These are phyloP conservation scores for Acrocera orbiculus DNA, from an alignment of 2,888 invertebrate species.

Conservation along the genomic window DNA sequence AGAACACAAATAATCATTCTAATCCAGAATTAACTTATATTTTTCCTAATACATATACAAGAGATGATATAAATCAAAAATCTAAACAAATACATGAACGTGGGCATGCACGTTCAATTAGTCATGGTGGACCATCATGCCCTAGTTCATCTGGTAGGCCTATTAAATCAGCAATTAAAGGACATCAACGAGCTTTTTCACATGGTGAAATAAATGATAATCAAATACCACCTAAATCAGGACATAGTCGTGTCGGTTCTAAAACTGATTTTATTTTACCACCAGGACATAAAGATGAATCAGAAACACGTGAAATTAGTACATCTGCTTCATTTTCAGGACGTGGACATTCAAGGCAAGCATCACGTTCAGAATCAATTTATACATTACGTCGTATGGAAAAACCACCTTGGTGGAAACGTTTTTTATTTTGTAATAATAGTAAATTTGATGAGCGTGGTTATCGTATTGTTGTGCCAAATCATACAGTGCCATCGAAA, in stretches of 20 bases:
- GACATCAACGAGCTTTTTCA: conserved; percentile 71
- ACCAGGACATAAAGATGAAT: conserved; percentile 63
- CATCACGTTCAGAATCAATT: conserved; percentile 75
- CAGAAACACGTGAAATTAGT: conserved; percentile 41
- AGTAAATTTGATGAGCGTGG: conserved; percentile 49
- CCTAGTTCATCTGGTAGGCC: conserved; percentile 40
- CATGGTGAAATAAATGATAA: conserved; percentile 68
- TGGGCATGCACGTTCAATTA: conserved; percentile 65
- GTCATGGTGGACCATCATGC: conserved; percentile 57
- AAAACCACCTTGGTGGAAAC: conserved; percentile 53
- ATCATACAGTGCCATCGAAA: conserved; percentile 67
- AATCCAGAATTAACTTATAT: conserved; percentile 30
- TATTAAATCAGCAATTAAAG: conserved; percentile 51
- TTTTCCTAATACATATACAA: conserved; percentile 19
- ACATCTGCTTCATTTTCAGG: conserved; percentile 31
- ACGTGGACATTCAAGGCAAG: conserved; percentile 67
- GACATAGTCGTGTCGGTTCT: conserved; percentile 66
- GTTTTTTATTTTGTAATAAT: conserved; percentile 42
- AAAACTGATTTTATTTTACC: conserved; percentile 81
- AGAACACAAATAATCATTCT: no score
- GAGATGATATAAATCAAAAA: conserved; percentile 14
- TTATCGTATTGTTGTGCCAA: conserved; percentile 61
- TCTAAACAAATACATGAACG: no score
- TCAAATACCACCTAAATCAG: conserved; percentile 32
- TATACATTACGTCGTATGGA: conserved; percentile 67